These are phyloP conservation scores for Lutraria lutraria DNA, from an alignment of 2,888 invertebrate species.

Conservation along the genomic window DNA sequence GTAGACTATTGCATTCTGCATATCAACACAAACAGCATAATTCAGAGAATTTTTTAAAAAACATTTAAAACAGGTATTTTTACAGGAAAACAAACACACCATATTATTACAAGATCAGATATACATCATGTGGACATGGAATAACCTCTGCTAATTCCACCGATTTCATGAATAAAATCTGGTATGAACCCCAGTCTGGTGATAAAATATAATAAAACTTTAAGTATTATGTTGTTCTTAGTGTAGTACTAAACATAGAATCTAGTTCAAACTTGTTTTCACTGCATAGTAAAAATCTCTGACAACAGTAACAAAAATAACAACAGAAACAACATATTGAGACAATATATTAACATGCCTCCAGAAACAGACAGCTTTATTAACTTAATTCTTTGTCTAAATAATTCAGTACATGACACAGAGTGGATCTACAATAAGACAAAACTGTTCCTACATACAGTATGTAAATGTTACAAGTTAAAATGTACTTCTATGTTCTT, in stretches of 20 bases:
- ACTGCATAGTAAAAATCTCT: neutral
- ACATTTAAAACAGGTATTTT: no score
- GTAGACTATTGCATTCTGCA: neutral
- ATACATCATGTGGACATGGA: neutral
- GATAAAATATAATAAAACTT: neutral
- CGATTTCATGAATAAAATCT: neutral
- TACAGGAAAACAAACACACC: no score
- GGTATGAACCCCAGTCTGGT: neutral
- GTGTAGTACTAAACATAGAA: neutral
- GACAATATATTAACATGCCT: neutral
- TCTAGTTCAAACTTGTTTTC: neutral
- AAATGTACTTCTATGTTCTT: neutral
- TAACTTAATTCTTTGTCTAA: constrained; percentile 10
- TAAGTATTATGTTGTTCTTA: neutral
- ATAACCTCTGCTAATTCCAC: neutral
- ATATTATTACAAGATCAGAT: neutral
- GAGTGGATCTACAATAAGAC: neutral
- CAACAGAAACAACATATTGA: neutral
- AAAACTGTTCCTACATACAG: neutral
- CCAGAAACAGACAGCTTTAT: neutral
- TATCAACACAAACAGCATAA: no score
- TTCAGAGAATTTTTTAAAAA: no score
- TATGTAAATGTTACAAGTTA: neutral
- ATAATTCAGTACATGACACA: constrained; percentile 7
- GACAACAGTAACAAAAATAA: neutral